Conservation (phyloP, 2,888 invertebrate genomes). For the Agrotis segetum region DNA sequence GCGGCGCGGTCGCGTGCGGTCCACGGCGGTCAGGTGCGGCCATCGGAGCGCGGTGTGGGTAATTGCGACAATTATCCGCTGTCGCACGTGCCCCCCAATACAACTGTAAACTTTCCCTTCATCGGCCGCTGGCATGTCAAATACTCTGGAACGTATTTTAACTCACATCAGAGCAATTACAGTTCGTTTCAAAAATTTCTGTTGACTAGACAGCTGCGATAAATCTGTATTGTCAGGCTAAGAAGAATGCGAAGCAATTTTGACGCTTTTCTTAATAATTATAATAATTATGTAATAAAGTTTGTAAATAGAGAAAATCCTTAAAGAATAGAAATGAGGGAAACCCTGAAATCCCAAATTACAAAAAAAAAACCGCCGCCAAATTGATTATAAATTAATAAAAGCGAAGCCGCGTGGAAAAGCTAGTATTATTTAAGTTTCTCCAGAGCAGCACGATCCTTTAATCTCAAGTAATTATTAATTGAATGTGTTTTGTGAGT, state of each 20-base stretch:
- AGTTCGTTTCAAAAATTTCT: neutral
- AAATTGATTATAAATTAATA: no score
- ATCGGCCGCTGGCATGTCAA: neutral
- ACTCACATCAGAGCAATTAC: neutral
- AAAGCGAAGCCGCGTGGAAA: no score
- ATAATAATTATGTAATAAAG: no score
- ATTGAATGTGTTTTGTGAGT: constrained; percentile 32
- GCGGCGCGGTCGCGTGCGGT: constrained; percentile 1
- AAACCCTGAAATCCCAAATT: no score
- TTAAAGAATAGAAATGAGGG: no score
- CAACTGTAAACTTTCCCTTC: constrained; percentile 17
- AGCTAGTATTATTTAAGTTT: neutral
- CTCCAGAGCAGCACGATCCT: neutral
- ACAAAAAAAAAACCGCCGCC: no score
- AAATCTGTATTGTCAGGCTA: neutral
- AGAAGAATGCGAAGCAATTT: neutral
- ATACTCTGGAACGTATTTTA: neutral
- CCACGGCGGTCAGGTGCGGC: constrained; percentile 12
- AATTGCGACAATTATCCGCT: constrained; percentile 51
- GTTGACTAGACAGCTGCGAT: neutral
- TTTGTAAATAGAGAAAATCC: neutral
- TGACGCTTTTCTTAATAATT: neutral
- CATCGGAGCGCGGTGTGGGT: constrained; percentile 1
- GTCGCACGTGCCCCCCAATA: neutral
- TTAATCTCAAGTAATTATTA: constrained; percentile 44